phyloP scores from a whole-genome alignment of 2,113 vertebrate genomes.

The Prolemur simus region DNA sequence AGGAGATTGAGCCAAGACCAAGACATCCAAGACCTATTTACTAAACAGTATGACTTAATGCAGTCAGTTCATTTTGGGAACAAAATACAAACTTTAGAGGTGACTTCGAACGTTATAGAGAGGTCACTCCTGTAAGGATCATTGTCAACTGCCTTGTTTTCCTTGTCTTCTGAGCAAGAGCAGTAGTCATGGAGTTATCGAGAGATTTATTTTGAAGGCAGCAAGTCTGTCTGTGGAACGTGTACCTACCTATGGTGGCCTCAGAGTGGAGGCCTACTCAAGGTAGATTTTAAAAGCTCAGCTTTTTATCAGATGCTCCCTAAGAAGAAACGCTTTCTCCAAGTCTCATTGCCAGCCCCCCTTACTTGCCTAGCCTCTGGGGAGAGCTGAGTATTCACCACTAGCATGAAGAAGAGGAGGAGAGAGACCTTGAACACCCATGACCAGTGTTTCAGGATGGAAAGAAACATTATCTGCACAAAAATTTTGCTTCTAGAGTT shows the following conservation, averaged over 20 bases:
- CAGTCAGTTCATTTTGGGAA: neutral
- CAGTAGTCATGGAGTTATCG: neutral
- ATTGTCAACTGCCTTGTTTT: neutral
- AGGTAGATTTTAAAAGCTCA: neutral
- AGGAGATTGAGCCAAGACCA: neutral
- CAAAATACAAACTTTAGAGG: neutral
- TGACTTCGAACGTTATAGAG: neutral
- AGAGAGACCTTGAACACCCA: neutral
- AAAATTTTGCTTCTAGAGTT: neutral
- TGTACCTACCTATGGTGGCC: accelerated
- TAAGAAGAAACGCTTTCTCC: neutral
- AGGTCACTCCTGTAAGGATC: neutral
- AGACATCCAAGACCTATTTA: neutral
- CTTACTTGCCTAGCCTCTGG: neutral
- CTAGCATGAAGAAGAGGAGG: neutral
- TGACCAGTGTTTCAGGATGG: neutral
- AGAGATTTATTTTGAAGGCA: neutral
- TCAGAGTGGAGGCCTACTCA: neutral
- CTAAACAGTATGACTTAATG: neutral
- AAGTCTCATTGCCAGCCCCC: neutral
- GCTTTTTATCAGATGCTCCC: neutral
- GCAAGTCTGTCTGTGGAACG: neutral
- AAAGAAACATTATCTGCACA: neutral
- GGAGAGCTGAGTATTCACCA: neutral
- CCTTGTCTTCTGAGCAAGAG: neutral